These are phyloP conservation scores for Drosophila bifasciata DNA, from an alignment of 1,140 invertebrate genomes.

Conservation along the genomic window DNA sequence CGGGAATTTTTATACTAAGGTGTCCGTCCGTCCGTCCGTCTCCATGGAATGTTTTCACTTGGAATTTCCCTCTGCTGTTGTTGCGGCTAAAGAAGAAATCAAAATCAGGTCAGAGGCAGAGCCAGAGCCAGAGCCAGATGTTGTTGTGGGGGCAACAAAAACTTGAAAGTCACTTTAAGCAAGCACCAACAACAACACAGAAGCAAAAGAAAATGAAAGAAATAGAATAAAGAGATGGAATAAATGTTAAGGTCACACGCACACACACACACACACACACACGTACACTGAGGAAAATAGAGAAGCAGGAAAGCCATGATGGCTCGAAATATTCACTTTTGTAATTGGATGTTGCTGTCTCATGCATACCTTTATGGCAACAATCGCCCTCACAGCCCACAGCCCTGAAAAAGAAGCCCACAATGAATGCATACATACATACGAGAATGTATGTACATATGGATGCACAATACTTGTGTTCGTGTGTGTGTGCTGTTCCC, in stretches of 20 bases:
- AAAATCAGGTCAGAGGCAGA: slow-evolving; percentile 50
- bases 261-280: slow-evolving; percentile 4
- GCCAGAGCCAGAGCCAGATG: not conserved
- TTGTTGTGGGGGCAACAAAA: slow-evolving; percentile 1
- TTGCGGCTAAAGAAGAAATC: slow-evolving; percentile 31
- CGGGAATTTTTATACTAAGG: not conserved
- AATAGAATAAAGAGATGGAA: slow-evolving; percentile 34
- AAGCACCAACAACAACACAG: slow-evolving; percentile 21
- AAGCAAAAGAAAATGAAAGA: slow-evolving; percentile 2
- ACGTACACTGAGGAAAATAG: not conserved
- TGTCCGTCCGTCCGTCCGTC: too few relatives aligned
- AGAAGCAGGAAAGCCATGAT: slow-evolving; percentile 20
- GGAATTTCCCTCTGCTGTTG: slow-evolving; percentile 16
- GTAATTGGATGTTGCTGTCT: slow-evolving; percentile 75
- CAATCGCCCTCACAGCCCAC: not conserved
- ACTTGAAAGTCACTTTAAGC: slow-evolving; percentile 63
- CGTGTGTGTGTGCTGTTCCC: slow-evolving; percentile 25
- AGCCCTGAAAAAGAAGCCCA: slow-evolving; percentile 40
- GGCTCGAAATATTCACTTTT: slow-evolving; percentile 73
- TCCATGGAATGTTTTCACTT: slow-evolving; percentile 48
- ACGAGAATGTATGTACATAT: slow-evolving; percentile 10
- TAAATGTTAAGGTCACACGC: slow-evolving; percentile 73
- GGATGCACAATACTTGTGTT: slow-evolving; percentile 7
- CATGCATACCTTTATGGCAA: slow-evolving; percentile 56
- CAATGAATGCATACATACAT: slow-evolving; percentile 44